Conservation (phyloP, 2,113 vertebrate genomes). For the Paratilapia polleni region DNA sequence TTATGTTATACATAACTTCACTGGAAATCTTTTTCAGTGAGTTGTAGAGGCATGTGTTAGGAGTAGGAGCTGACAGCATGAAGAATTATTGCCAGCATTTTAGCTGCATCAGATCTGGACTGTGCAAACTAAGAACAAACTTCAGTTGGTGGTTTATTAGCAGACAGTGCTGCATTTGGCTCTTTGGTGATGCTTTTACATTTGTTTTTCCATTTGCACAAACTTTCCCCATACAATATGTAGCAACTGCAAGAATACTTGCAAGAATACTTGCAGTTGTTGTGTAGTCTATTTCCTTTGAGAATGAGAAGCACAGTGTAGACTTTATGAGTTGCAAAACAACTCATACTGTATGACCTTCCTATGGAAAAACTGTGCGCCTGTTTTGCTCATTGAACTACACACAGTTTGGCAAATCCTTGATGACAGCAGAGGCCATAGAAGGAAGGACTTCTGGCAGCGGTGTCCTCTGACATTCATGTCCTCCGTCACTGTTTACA, state of each 20-base stretch:
- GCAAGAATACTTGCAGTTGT: not conserved
- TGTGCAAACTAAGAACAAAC: not conserved
- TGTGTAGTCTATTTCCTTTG: not conserved
- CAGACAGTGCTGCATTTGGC: not conserved
- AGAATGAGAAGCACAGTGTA: not conserved
- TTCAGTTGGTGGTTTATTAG: not conserved
- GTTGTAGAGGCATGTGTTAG: not conserved
- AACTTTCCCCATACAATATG: not conserved
- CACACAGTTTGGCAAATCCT: slow-evolving; percentile 40
- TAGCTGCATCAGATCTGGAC: not conserved
- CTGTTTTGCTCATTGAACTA: slow-evolving; percentile 39
- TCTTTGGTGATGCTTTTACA: not conserved
- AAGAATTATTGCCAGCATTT: not conserved
- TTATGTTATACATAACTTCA: not conserved
- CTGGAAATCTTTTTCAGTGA: slow-evolving; percentile 8
- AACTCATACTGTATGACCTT: slow-evolving; percentile 26
- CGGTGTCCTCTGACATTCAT: slow-evolving; percentile 57
- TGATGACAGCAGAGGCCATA: slow-evolving; percentile 59
- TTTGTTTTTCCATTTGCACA: not conserved
- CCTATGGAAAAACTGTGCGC: slow-evolving; percentile 11
- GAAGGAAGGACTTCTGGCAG: slow-evolving; percentile 57
- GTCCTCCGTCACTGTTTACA: slow-evolving; percentile 49
- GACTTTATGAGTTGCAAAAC: slow-evolving; percentile 39
- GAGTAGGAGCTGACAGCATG: not conserved
- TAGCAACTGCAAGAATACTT: not conserved